Evolutionary conservation across 2,888 invertebrate species (phyloP).

Genomic region (Phaedon cochleariae): DNA sequence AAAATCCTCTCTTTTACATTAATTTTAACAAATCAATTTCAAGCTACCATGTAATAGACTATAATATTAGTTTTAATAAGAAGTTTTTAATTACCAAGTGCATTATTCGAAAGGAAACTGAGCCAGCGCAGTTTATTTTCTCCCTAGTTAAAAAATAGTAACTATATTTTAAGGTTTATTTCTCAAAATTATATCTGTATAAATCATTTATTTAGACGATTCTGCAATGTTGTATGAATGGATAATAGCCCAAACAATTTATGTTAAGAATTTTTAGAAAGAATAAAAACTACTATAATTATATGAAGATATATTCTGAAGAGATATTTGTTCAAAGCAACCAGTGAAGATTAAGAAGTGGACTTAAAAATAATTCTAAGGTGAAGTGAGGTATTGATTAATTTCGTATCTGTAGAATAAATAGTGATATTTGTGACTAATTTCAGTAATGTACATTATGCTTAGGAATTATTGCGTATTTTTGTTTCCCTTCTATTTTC

Average conservation of each 20-base stretch:
- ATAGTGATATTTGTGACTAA: slow-evolving; percentile 62
- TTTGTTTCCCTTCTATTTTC: slow-evolving; percentile 32
- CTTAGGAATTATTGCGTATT: slow-evolving; percentile 45
- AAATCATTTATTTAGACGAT: slow-evolving; percentile 55
- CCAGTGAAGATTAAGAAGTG: slow-evolving; percentile 53
- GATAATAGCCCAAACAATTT: slow-evolving; percentile 58
- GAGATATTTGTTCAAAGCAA: slow-evolving; percentile 54
- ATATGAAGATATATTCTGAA: slow-evolving; percentile 52
- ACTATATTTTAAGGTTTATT: slow-evolving; percentile 47
- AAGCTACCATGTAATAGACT: slow-evolving; percentile 39
- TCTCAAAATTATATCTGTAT: slow-evolving; percentile 39
- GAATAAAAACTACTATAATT: slow-evolving; percentile 52
- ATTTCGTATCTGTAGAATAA: slow-evolving; percentile 54
- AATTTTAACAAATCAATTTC: neutral
- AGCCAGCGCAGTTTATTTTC: slow-evolving; percentile 52
- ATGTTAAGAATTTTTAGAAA: slow-evolving; percentile 57
- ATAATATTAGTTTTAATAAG: slow-evolving; percentile 55
- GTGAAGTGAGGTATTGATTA: slow-evolving; percentile 60
- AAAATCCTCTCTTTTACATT: slow-evolving; percentile 6
- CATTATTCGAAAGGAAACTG: slow-evolving; percentile 52
- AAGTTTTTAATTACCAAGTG: slow-evolving; percentile 58
- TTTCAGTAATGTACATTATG: slow-evolving; percentile 55
- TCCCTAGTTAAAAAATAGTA: slow-evolving; percentile 45
- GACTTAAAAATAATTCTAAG: slow-evolving; percentile 55
- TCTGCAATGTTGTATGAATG: slow-evolving; percentile 55